phyloP scores from a whole-genome alignment of 2,113 vertebrate genomes.

The Thunnus maccoyii region DNA sequence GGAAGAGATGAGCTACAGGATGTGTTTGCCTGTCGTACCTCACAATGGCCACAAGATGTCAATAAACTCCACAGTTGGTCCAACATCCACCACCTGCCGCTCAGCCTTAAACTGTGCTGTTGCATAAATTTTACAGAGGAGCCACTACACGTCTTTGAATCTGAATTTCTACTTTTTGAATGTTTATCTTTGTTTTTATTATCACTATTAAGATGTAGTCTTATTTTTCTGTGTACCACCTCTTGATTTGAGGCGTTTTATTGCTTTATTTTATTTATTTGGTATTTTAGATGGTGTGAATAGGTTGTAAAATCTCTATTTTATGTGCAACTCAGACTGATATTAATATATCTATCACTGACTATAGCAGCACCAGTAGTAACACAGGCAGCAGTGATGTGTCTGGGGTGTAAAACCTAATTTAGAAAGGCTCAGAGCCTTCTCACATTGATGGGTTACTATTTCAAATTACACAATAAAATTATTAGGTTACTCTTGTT shows the following conservation, averaged over 20 bases:
- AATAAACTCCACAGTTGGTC: constrained; percentile 30
- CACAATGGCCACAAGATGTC: constrained; percentile 61
- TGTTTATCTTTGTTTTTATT: background rate
- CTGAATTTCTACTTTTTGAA: background rate
- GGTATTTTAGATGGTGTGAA: background rate
- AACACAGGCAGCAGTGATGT: no score
- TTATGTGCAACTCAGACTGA: no score
- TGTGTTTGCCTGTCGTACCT: background rate
- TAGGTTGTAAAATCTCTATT: no score
- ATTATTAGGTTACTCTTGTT: no score
- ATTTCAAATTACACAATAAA: no score
- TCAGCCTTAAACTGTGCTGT: background rate
- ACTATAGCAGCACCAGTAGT: no score
- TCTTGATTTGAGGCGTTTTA: background rate
- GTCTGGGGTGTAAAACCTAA: no score
- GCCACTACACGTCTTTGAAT: background rate
- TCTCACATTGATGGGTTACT: no score
- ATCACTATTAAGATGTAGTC: no score
- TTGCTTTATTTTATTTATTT: background rate
- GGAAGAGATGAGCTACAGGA: background rate
- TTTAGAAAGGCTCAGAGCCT: no score
- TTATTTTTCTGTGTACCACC: background rate
- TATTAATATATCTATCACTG: no score
- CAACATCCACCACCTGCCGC: background rate
- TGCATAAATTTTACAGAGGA: background rate